These are phyloP conservation scores for Troides helena DNA, from an alignment of 2,888 invertebrate genomes.

Conservation along the genomic window DNA sequence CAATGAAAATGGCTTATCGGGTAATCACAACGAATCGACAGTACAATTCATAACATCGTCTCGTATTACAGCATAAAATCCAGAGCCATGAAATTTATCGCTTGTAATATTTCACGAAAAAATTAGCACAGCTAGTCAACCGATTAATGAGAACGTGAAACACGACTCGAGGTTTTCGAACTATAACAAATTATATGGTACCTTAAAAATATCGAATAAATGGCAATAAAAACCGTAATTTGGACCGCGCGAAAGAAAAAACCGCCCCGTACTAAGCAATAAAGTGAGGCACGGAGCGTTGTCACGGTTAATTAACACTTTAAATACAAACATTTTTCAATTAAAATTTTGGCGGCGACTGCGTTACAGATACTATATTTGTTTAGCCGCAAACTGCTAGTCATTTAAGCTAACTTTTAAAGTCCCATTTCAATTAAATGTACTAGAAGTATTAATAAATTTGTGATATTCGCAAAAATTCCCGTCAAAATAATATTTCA, in stretches of 20 bases:
- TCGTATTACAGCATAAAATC: slow-evolving; percentile 55
- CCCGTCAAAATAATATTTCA: neutral
- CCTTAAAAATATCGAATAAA: slow-evolving; percentile 67
- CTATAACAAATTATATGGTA: slow-evolving; percentile 63
- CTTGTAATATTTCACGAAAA: slow-evolving; percentile 67
- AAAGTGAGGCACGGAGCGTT: slow-evolving; percentile 54
- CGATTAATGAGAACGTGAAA: slow-evolving; percentile 77
- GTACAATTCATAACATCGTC: slow-evolving; percentile 49
- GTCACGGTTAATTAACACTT: slow-evolving; percentile 71
- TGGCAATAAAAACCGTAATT: slow-evolving; percentile 62
- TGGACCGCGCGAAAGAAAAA: slow-evolving; percentile 65
- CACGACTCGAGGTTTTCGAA: slow-evolving; percentile 62
- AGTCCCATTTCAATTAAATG: neutral
- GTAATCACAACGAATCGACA: slow-evolving; percentile 47
- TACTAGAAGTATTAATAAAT: neutral
- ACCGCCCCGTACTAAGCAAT: slow-evolving; percentile 51
- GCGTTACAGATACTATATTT: slow-evolving; percentile 35
- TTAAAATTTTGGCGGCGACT: slow-evolving; percentile 56
- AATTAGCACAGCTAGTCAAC: slow-evolving; percentile 75
- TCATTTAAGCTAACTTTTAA: slow-evolving; percentile 30
- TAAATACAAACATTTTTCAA: slow-evolving; percentile 65
- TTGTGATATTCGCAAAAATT: neutral
- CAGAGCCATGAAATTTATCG: slow-evolving; percentile 67
- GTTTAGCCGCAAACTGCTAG: slow-evolving; percentile 24
- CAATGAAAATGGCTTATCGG: slow-evolving; percentile 33